Evolutionary conservation across 2,888 invertebrate species (phyloP).

Genomic region (Willowsia nigromaculata): DNA sequence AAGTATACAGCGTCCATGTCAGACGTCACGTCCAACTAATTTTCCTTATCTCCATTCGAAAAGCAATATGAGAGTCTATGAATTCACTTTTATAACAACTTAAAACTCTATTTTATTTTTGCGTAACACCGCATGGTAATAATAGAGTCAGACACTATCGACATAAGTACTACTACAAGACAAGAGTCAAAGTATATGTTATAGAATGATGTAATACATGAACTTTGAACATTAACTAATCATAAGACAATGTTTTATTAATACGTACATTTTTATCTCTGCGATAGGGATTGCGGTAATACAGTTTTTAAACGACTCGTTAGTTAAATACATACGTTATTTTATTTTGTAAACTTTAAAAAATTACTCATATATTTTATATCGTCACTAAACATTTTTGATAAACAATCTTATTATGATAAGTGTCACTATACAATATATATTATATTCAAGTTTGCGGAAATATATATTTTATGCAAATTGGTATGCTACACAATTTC

Average conservation of each 20-base stretch:
- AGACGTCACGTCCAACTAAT: too few relatives aligned
- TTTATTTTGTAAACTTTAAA: too few relatives aligned
- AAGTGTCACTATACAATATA: not conserved
- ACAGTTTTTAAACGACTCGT: too few relatives aligned
- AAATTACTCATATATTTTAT: not conserved
- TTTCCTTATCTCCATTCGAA: too few relatives aligned
- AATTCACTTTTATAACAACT: too few relatives aligned
- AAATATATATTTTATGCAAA: not conserved
- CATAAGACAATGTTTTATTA: not conserved
- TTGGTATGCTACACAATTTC: not conserved
- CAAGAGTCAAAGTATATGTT: not conserved
- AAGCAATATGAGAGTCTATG: too few relatives aligned
- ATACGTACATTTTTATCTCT: not conserved
- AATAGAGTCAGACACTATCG: not conserved
- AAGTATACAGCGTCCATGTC: too few relatives aligned
- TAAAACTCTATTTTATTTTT: not conserved
- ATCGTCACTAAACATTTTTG: not conserved
- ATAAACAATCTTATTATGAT: too few relatives aligned
- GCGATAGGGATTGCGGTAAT: not conserved
- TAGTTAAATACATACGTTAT: too few relatives aligned
- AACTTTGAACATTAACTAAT: not conserved
- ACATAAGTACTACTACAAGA: not conserved
- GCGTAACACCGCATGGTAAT: not conserved
- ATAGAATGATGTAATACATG: not conserved
- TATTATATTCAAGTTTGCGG: not conserved